These are phyloP conservation scores for Argya squamiceps DNA, from an alignment of 2,797 vertebrate species.

Conservation along the genomic window DNA sequence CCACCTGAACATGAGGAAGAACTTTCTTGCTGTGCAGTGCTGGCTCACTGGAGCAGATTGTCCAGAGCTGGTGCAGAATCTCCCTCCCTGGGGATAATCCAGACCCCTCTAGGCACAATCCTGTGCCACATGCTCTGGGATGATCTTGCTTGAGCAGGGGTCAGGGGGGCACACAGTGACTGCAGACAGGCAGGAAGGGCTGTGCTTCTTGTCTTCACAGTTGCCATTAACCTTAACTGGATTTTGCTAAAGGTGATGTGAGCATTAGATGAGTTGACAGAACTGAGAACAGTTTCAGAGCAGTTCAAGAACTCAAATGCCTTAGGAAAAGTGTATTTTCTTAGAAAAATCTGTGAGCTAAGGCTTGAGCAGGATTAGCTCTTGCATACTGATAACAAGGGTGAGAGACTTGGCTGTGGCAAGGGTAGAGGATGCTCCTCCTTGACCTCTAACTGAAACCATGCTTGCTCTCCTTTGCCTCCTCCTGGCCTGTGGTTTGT, in stretches of 20 bases:
- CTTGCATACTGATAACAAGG: not conserved
- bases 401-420: not conserved
- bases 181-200: not conserved
- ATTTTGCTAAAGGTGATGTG: not conserved
- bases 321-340: not conserved
- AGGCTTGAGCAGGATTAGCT: not conserved
- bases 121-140: not conserved
- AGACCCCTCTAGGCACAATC: not conserved
- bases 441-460: not conserved
- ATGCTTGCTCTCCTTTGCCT: not conserved
- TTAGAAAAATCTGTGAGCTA: not conserved
- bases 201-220: not conserved
- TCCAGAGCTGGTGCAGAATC: not conserved
- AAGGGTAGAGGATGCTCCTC: not conserved
- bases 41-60: not conserved
- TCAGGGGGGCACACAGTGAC: rapidly evolving
- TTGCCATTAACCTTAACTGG: not conserved
- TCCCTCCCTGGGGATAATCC: not conserved
- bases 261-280: not conserved
- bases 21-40: not conserved
- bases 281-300: not conserved
- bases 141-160: not conserved
- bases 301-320: not conserved
- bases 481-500: not conserved
- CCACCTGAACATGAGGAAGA: not conserved